phyloP scores from a whole-genome alignment of 2,888 invertebrate species.

The Ornithoptera alexandrae region DNA sequence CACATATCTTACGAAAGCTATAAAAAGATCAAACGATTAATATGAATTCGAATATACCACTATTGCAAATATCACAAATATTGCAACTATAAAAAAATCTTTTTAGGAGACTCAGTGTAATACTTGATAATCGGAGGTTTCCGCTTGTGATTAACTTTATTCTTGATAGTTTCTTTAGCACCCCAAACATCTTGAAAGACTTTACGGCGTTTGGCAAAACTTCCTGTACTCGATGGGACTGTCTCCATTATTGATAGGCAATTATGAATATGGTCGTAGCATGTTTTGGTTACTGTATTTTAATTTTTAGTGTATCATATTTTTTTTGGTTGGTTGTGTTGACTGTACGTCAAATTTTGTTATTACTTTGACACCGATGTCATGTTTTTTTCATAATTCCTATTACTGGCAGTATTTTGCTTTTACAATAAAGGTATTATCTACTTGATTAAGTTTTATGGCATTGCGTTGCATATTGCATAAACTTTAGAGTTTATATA shows the following conservation, averaged over 20 bases:
- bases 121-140: background rate
- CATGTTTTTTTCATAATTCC: background rate
- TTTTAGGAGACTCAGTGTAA: background rate
- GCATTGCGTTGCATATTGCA: too few species aligned
- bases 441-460: too few species aligned
- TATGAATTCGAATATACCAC: background rate
- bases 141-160: constrained; percentile 13
- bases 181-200: constrained; percentile 70
- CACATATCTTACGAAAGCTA: background rate
- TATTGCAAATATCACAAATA: too few species aligned
- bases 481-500: too few species aligned
- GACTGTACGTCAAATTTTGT: background rate
- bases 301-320: background rate
- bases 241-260: constrained; percentile 5
- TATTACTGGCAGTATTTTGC: background rate
- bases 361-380: background rate
- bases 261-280: background rate
- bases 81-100: too few species aligned
- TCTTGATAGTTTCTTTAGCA: constrained; percentile 51
- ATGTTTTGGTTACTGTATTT: constrained; percentile 38
- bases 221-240: constrained; percentile 32
- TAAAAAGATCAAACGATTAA: background rate
- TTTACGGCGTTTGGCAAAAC: constrained; percentile 58
- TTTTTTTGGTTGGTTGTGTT: background rate
- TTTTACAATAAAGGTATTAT: background rate